Conservation (phyloP, 2,888 invertebrate genomes). For the Oscheius myriophilus region DNA sequence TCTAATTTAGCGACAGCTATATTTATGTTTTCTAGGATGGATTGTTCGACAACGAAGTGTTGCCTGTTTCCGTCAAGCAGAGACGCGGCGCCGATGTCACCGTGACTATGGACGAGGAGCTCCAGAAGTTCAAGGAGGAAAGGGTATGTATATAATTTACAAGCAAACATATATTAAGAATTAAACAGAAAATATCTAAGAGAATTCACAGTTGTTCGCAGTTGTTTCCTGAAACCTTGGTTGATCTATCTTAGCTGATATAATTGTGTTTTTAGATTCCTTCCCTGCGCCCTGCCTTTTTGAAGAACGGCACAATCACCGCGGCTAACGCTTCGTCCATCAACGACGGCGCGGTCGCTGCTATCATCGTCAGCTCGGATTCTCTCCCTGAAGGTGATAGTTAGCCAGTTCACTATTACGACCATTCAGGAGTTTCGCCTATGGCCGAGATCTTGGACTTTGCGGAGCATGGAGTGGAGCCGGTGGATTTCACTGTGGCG, state of each 20-base stretch:
- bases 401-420: neutral
- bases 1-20: no score
- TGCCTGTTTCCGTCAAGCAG: constrained; percentile 72
- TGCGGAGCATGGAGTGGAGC: constrained; percentile 74
- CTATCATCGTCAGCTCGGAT: constrained; percentile 54
- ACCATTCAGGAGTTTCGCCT: constrained; percentile 45
- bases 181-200: no score
- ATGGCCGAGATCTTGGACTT: constrained; percentile 70
- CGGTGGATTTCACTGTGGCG: constrained; percentile 75
- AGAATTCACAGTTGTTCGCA: no score
- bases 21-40: constrained; percentile 45
- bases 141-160: constrained; percentile 75
- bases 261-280: constrained; percentile 55
- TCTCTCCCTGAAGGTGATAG: constrained; percentile 34
- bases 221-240: no score
- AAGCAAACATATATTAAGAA: no score
- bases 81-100: constrained; percentile 76
- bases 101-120: constrained; percentile 91
- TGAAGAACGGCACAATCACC: constrained; percentile 74
- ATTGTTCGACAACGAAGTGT: constrained; percentile 71
- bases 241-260: no score
- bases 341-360: constrained; percentile 69
- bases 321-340: constrained; percentile 71
- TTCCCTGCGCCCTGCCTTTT: constrained; percentile 84
- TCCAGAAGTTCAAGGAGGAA: constrained; percentile 88